Conservation (phyloP, 2,113 vertebrate genomes). For the Tenrec ecaudatus region DNA sequence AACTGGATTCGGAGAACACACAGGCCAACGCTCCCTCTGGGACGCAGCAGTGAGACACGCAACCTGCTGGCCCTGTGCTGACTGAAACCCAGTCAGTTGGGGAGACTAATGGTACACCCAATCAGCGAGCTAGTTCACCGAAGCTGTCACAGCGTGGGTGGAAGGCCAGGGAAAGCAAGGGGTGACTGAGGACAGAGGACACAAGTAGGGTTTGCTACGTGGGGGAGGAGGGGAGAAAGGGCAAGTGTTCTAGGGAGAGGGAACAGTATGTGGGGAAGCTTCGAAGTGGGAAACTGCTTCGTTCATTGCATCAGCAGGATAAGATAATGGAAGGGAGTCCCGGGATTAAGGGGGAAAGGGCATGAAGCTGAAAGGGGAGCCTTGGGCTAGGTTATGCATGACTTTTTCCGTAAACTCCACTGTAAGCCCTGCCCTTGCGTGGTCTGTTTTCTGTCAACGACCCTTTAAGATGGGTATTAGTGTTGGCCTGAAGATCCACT, state of each 20-base stretch:
- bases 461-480: not conserved
- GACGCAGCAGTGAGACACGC: not conserved
- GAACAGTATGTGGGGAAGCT: not conserved
- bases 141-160: not conserved
- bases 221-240: no score
- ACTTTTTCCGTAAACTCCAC: not conserved
- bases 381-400: accelerated
- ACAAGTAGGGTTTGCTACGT: not conserved
- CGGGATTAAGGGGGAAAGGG: not conserved
- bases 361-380: not conserved
- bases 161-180: not conserved
- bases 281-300: not conserved
- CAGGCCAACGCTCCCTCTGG: not conserved
- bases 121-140: not conserved
- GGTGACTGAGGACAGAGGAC: not conserved
- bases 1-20: not conserved
- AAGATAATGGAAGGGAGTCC: not conserved
- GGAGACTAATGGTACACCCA: no score
- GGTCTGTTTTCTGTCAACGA: not conserved
- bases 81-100: no score
- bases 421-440: not conserved
- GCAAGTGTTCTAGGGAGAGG: not conserved
- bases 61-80: not conserved
- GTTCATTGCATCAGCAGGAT: not conserved
- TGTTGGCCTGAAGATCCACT: not conserved